Evolutionary conservation across 2,113 vertebrate genomes (phyloP), one percentile per base, ranked within the genome.

Genomic region (Microcebus griseorufus): DNA sequence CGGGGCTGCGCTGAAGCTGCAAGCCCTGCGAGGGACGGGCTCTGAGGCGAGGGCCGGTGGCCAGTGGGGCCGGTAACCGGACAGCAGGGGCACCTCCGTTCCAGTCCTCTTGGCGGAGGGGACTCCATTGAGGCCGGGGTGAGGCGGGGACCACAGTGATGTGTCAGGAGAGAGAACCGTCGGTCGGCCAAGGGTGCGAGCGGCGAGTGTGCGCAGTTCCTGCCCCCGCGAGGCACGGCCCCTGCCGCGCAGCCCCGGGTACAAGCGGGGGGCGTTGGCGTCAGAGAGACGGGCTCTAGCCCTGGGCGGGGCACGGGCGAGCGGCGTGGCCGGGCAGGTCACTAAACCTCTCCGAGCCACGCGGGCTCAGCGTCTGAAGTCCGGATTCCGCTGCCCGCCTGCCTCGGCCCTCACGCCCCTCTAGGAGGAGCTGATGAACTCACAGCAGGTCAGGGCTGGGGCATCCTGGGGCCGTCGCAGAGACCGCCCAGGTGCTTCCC

Each of bases 391-490:
- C 37, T 22, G 9, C 53, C 72, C 32, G 23, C 60, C 70, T n/a
- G 53, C 11, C 9, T 32, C 1, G 9, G 42, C 39, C 42, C 55
- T n/a, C 16, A 27, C 0, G 9, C 23, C 27, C 14, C 39, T 27
- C 6, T 17, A 60, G 72, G 32, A 23, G 53, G 48, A 20, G 14
- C 0, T 39, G 39, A 55, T 18, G 48, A 20, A 25, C 69, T 53
- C 29, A 3, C 8, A 62, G 62, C 25, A 9, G 23, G 20, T 79
- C 4, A 25, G 84, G 58, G 27, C 12, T 17, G 10, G 42, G 51
- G 27, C 13, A 14, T 2, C 0, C 16, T 0, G 9, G 27, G 42
- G 29, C 17, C 0, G 4, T 4, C 53, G 84, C 58, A 65, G 53
- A 92, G 67, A 75, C 17, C 37, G 45, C 37, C 60, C 9, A 4